phyloP scores from a whole-genome alignment of 2,888 invertebrate species.

The Artemia sinica region DNA sequence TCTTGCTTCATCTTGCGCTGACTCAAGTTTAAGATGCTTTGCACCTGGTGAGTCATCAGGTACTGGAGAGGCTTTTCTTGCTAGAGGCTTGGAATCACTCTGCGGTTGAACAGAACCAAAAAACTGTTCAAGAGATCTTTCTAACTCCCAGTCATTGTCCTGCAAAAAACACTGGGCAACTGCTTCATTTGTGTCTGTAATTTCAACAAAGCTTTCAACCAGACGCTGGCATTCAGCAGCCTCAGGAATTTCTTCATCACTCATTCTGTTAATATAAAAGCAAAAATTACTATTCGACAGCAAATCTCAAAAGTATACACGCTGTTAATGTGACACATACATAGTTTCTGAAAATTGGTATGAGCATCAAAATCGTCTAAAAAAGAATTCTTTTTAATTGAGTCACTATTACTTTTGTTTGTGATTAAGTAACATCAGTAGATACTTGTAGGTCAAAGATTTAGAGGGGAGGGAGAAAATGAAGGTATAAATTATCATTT shows the following conservation, averaged over 20 bases:
- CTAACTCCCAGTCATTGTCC: constrained; percentile 37
- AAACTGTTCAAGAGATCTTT: constrained; percentile 14
- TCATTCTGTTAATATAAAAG: background rate
- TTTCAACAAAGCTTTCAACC: constrained; percentile 35
- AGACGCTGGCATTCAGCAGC: constrained; percentile 32
- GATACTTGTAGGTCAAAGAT: too few relatives aligned
- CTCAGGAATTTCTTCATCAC: constrained; percentile 29
- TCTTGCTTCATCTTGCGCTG: background rate
- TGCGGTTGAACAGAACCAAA: background rate
- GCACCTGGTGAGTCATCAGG: background rate
- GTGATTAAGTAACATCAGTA: too few relatives aligned
- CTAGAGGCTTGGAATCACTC: constrained; percentile 14
- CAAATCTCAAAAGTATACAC: too few relatives aligned
- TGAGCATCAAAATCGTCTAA: too few relatives aligned
- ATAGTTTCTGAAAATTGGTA: too few relatives aligned
- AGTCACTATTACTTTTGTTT: too few relatives aligned
- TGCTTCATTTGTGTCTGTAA: constrained; percentile 39
- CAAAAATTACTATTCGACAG: too few relatives aligned
- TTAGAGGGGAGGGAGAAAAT: too few relatives aligned
- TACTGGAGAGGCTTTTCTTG: background rate
- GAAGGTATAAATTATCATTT: too few relatives aligned
- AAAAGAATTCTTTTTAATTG: too few relatives aligned
- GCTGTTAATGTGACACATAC: too few relatives aligned
- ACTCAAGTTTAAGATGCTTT: background rate
- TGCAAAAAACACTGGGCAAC: constrained; percentile 40